Base-by-base conservation (phyloP, 2,797 vertebrate genomes). In the Labeo calbasu region DNA sequence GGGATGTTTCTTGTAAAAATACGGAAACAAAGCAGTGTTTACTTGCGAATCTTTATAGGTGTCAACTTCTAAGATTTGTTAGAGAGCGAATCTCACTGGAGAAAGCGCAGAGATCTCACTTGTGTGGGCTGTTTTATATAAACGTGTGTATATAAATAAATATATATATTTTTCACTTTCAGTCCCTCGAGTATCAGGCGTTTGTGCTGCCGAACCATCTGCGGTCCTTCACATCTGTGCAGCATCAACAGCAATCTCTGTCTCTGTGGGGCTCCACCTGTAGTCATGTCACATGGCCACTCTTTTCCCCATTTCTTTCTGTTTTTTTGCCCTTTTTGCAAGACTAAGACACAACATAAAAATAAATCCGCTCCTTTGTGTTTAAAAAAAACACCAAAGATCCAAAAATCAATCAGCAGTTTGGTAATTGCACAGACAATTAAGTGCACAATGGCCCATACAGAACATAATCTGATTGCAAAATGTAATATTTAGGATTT, bases 121-220 rank as follows among this genome's bases (percentile, higher is more conserved):
- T 40, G 48, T 14, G 78, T 40, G 69, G 66, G 68, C 81, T 73
- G 57, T n/a, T 81, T 46, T 48, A 71, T 28, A 59, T 21, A 79
- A n/a, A 63, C 1, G 46, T 23, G 17, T 13, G 13, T 55, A 57
- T 75, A 43, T 57, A 32, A 9, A 59, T 57, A 28, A 46, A 28
- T 81, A 4, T 59, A 36, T 59, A 40, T 71, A 25, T 71, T 25
- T 43, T 70, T 50, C 11, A 53, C 53, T 21, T 77, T 32, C 23
- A 4, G 53, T 78, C 53, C 40, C 65, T 51, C 1, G 65, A 46
- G 75, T 8, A 40, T 70, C 50, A 59, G 50, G 13, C 17, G 36
- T 69, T n/a, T 59, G 82, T 28, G 57, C 50, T 82, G 69, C 19
- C 32, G 55, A 73, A n/a, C 25, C 73, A 59, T 83, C 71, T 82